Evolutionary conservation across 2,888 invertebrate genomes (phyloP).

Genomic region (Torymus aiolomorphi): DNA sequence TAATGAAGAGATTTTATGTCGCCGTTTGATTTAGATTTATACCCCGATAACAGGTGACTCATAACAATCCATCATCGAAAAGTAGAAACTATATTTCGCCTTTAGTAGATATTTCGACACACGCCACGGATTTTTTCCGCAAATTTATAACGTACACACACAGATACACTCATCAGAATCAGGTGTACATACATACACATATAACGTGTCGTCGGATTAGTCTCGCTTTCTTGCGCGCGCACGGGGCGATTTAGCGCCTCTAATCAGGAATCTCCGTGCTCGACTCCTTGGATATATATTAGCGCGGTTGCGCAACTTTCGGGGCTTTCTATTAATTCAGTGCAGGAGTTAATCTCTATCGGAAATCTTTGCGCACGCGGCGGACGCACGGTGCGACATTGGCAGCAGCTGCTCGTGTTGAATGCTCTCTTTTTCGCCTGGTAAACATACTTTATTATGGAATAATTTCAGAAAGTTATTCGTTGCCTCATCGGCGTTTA

Average conservation of each 20-base stretch:
- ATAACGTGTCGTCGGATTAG: constrained; percentile 3
- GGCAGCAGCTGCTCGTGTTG: constrained; percentile 52
- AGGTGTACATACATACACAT: background rate
- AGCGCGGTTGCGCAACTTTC: constrained; percentile 17
- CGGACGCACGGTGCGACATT: constrained; percentile 62
- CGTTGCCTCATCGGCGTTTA: background rate
- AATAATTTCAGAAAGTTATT: constrained; percentile 12
- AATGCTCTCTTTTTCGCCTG: constrained; percentile 9
- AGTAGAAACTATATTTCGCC: background rate
- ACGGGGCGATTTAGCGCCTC: background rate
- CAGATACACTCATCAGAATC: background rate
- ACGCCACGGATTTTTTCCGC: no score
- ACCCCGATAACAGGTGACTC: background rate
- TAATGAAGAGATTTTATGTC: constrained; percentile 23
- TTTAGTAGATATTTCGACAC: no score
- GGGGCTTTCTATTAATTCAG: constrained; percentile 65
- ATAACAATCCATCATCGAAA: constrained; percentile 8
- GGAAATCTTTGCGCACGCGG: constrained; percentile 59
- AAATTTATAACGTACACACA: no score
- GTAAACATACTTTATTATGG: background rate
- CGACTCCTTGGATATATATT: background rate
- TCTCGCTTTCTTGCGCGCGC: constrained; percentile 19
- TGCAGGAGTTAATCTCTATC: constrained; percentile 62
- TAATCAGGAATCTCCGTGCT: constrained; percentile 25
- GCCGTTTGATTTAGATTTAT: constrained; percentile 8